Percentiles rank a stretch among this genome's conserved stretches.
These are phyloP conservation scores for Panagrolaimus sp. DNA, from an alignment of 1,140 invertebrate genomes.

Conservation along the genomic window DNA sequence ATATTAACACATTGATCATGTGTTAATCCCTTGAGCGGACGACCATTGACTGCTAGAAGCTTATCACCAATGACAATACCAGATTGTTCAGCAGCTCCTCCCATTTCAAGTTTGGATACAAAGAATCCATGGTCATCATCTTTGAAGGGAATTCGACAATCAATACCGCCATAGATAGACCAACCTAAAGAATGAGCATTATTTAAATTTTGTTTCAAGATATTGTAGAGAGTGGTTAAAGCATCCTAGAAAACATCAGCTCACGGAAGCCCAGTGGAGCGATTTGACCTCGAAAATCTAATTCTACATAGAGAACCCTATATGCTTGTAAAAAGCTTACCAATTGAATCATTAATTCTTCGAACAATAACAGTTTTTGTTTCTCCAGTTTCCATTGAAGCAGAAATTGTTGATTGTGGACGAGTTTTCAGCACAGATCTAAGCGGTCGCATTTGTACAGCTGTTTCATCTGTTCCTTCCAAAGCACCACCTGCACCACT, in stretches of 20 bases:
- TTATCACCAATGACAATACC: background rate
- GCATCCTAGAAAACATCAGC: no score
- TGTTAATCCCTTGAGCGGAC: background rate
- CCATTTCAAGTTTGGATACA: background rate
- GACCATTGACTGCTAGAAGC: background rate
- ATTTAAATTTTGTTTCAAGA: no score
- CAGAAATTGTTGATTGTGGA: background rate
- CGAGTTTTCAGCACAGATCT: background rate
- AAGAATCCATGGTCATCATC: background rate
- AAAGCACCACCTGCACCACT: background rate
- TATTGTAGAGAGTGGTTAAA: no score
- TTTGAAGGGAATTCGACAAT: background rate
- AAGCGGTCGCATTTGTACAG: background rate
- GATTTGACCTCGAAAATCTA: no score
- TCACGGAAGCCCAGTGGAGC: no score
- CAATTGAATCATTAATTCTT: background rate
- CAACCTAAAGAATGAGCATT: no score
- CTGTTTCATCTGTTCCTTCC: background rate
- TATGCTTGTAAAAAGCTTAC: no score
- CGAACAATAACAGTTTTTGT: background rate
- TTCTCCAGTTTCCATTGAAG: background rate
- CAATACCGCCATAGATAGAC: background rate
- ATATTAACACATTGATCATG: background rate
- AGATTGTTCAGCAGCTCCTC: background rate
- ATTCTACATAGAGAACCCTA: no score